Base-by-base conservation (phyloP, 2,113 vertebrate genomes). In the Thalassarche chlororhynchos region DNA sequence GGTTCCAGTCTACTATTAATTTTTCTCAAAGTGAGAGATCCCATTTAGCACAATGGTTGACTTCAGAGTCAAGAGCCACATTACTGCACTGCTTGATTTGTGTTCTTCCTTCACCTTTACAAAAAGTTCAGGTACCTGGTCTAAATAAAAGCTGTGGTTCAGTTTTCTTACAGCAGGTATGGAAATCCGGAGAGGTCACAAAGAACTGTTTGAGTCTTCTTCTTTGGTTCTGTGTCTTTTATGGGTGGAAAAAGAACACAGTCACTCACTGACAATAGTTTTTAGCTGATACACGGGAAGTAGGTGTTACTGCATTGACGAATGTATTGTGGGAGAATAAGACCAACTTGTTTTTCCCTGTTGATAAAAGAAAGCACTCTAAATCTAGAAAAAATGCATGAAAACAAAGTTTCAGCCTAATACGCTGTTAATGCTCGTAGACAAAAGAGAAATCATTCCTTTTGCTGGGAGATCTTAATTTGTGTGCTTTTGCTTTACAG, bases 401-500 rank as follows among this genome's bases (percentile, higher is more conserved):
- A 78, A 85, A 76, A 28, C 19, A 23, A 44, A 79, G 18, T 46
- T 87, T 71, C 49, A 65, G 18, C 32, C 25, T 68, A 65, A 69
- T 47, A 15, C 4, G 21, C 24, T 51, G 9, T 40, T 54, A 61
- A 64, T 57, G 28, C 14, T 75, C 14, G 38, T 70, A 61, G 18
- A 40, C 40, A 82, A 68, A 80, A 69, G 17, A 62, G 10, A 77
- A 84, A 36, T 55, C 2, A 28, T 68, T 44, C 10, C 9, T 87
- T 94, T 87, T 82, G 9, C 11, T 20, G 68, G 9, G 18, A 83
- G 42, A 51, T 54, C 79, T 95, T 88, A 89, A 91, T 70, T 11
- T 25, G 12, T 49, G 36, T 42, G 18, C 76, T 54, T 96, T 89
- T 90, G 32, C 74, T 85, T 95, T 89, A 80, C 93, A 99, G 99